These are phyloP conservation scores for Actinopyga echinites DNA, from an alignment of 53 echinoderm and acorn worm species.

Conservation along the genomic window DNA sequence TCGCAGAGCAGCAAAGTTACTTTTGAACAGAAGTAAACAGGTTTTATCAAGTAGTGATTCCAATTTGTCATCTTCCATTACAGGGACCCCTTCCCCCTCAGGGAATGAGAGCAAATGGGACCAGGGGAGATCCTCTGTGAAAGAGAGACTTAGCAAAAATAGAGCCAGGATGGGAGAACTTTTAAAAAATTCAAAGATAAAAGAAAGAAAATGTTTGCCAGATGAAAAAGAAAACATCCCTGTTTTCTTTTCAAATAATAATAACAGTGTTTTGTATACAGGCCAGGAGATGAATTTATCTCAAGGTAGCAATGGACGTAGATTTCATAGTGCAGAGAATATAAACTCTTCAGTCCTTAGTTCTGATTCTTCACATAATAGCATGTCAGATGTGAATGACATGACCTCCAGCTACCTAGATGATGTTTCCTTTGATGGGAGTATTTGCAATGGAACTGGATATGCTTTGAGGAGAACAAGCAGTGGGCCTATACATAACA, in stretches of 20 bases:
- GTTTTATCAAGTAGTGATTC: constrained; percentile 65
- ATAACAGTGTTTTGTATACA: neutral
- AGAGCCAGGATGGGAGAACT: constrained; percentile 81
- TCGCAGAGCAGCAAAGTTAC: constrained; percentile 80
- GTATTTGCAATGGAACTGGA: neutral
- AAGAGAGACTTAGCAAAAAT: constrained; percentile 78
- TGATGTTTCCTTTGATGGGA: neutral
- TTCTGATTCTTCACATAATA: constrained; percentile 29
- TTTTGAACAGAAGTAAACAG: constrained; percentile 80
- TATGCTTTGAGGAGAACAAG: neutral
- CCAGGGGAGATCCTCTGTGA: constrained; percentile 55
- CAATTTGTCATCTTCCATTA: neutral
- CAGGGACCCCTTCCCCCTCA: neutral
- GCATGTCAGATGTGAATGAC: constrained; percentile 15
- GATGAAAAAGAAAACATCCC: neutral
- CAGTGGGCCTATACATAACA: constrained; percentile 22
- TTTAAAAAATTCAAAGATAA: constrained; percentile 46
- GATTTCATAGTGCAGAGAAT: constrained; percentile 34
- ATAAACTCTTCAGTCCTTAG: constrained; percentile 22
- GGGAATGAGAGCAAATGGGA: constrained; percentile 28
- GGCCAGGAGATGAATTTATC: neutral
- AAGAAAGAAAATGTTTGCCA: neutral
- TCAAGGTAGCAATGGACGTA: neutral
- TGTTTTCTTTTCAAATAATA: neutral
- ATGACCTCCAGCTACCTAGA: neutral